These are phyloP conservation scores for Phrynocephalus guinanensis DNA, from an alignment of 2,797 vertebrate genomes.

Conservation along the genomic window DNA sequence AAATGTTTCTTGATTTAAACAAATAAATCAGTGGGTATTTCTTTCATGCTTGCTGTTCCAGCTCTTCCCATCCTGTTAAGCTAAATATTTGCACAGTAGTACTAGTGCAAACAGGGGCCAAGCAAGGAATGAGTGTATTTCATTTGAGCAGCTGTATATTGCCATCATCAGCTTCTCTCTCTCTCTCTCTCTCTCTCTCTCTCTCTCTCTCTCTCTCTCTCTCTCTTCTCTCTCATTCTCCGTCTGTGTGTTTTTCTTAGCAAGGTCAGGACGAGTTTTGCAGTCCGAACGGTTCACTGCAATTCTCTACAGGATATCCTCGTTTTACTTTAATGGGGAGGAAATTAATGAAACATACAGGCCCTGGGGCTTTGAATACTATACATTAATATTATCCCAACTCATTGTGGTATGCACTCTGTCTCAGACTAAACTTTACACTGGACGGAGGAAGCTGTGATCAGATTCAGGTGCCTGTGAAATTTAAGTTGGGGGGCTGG, in stretches of 20 bases:
- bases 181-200: slow-evolving; percentile 47
- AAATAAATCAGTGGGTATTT: slow-evolving; percentile 71
- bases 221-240: slow-evolving; percentile 65
- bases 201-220: slow-evolving; percentile 63
- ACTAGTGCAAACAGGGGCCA: slow-evolving; percentile 44
- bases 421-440: slow-evolving; percentile 77
- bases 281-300: slow-evolving; percentile 77
- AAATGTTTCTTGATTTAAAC: slow-evolving; percentile 73
- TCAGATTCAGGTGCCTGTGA: slow-evolving; percentile 79
- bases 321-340: slow-evolving; percentile 82
- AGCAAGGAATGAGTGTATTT: slow-evolving; percentile 68
- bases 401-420: slow-evolving; percentile 69
- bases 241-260: slow-evolving; percentile 73
- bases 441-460: slow-evolving; percentile 76
- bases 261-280: slow-evolving; percentile 76
- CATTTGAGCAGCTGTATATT: slow-evolving; percentile 67
- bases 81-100: slow-evolving; percentile 75
- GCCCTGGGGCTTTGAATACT: slow-evolving; percentile 77
- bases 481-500: slow-evolving; percentile 62
- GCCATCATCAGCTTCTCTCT: slow-evolving; percentile 71
- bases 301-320: slow-evolving; percentile 82
- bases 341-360: slow-evolving; percentile 83
- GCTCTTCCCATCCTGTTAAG: slow-evolving; percentile 74
- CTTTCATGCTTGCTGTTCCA: slow-evolving; percentile 70
- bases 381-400: slow-evolving; percentile 81